Base-by-base conservation (phyloP, 2,113 vertebrate genomes). In the Dipodomys spectabilis region DNA sequence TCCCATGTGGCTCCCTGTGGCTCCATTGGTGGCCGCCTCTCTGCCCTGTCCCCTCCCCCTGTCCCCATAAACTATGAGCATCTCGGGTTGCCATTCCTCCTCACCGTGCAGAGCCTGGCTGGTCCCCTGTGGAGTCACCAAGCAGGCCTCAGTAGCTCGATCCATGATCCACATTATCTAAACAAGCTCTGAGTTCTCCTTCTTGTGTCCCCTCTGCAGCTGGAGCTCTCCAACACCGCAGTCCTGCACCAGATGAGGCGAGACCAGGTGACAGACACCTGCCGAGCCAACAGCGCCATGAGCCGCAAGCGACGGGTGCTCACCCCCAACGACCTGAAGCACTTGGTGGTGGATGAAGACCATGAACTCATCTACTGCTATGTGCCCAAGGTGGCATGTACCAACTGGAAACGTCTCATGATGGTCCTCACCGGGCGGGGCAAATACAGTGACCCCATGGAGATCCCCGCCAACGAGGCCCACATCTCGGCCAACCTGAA, bases 371-470 rank as follows among this genome's bases (percentile, higher is more conserved):
- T 99, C 97, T 99, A 99, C 96, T 99, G 99, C 97, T 99, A 99
- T 0, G 99, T 99, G 53, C 99, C 99, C 96, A 99, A 99, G 97
- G 99, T 99, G 97, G 99, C 99, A 45, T 99, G 99, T 90, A 99
- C 99, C 97, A 99, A 99, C 98, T 99, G 99, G 99, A 99, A 99
- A 96, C 98, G 99, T 23, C 99, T 99, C 88, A 99, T 99, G 99
- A 99, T 99, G 99, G 99, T 99, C n/a, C 98, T 99, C 86, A 99
- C 98, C 0, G 99, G 99, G 7, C 98, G 98, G 15, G 99, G 99
- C n/a, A 99, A 99, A 91, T 99, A 99, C 98, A 99, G 98, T 0
- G 98, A 99, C 93, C 99, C 99, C 0, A 99, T 99, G 99, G 99
- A 99, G 95, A 99, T 99, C 94, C 99, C 99, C 0, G 99, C 99